A percentile compares a stretch with the other conserved stretches of the same genome.
These are phyloP conservation scores for Sebastolobus alascanus DNA, from an alignment of 2,797 vertebrate species.

Conservation along the genomic window DNA sequence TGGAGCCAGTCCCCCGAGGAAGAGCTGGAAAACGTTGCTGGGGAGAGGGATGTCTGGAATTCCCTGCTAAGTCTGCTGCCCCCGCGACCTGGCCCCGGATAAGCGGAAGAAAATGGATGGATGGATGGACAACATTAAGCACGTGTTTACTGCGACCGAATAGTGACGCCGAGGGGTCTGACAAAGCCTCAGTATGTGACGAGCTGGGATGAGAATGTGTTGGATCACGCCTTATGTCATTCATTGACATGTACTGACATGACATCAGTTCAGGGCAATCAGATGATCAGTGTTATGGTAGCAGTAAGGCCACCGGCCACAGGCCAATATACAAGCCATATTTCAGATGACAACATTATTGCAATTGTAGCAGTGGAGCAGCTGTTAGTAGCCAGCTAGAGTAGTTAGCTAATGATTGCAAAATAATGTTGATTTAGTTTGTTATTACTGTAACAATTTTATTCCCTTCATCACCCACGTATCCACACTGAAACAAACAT, in stretches of 20 bases:
- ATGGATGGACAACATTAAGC: too few species aligned
- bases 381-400: conserved; percentile 6
- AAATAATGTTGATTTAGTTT: background rate
- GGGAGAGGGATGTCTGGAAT: too few species aligned
- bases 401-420: background rate
- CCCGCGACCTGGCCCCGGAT: too few species aligned
- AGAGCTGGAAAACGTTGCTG: too few species aligned
- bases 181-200: too few species aligned
- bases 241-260: background rate
- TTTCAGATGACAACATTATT: background rate
- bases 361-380: background rate
- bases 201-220: too few species aligned
- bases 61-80: too few species aligned
- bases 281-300: background rate
- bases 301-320: background rate
- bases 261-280: background rate
- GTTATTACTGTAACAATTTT: background rate
- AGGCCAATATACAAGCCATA: background rate
- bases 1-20: too few species aligned
- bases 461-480: background rate
- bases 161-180: too few species aligned
- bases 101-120: too few species aligned
- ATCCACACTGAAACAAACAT: background rate
- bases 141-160: too few species aligned
- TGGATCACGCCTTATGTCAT: background rate